phyloP scores from a whole-genome alignment of 2,888 invertebrate species.

The Opisthograptis luteolata region DNA sequence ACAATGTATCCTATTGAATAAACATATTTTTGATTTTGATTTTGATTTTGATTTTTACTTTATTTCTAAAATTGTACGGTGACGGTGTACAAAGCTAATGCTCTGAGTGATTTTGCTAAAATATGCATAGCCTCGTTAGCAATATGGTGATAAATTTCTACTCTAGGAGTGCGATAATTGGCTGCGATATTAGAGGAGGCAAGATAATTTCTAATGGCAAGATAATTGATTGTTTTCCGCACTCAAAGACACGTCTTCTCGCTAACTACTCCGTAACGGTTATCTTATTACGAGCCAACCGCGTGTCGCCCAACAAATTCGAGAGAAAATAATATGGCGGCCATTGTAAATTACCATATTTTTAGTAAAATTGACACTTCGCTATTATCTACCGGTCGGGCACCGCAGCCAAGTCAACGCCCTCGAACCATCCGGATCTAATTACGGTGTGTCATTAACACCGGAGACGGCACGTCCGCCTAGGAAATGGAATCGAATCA shows the following conservation, averaged over 20 bases:
- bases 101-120: slow-evolving; percentile 23
- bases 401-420: slow-evolving; percentile 73
- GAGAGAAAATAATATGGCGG: slow-evolving; percentile 58
- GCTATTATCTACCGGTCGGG: slow-evolving; percentile 74
- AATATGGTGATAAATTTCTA: slow-evolving; percentile 6
- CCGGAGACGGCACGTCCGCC: slow-evolving; percentile 82
- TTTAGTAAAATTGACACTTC: slow-evolving; percentile 80
- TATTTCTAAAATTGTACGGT: no score
- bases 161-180: slow-evolving; percentile 26
- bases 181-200: slow-evolving; percentile 30
- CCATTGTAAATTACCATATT: slow-evolving; percentile 75
- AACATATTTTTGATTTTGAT: no score
- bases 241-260: slow-evolving; percentile 19
- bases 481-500: slow-evolving; percentile 85
- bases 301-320: slow-evolving; percentile 46
- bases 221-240: slow-evolving; percentile 31
- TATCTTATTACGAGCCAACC: slow-evolving; percentile 27
- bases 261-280: slow-evolving; percentile 32
- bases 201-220: slow-evolving; percentile 35
- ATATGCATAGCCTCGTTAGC: slow-evolving; percentile 31
- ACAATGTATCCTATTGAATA: no score
- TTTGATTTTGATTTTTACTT: no score
- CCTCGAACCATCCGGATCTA: slow-evolving; percentile 83
- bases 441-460: slow-evolving; percentile 83
- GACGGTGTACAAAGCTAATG: slow-evolving; percentile 15